Base-by-base conservation (phyloP, 2,797 vertebrate genomes). In the Gambusia yucatana region DNA sequence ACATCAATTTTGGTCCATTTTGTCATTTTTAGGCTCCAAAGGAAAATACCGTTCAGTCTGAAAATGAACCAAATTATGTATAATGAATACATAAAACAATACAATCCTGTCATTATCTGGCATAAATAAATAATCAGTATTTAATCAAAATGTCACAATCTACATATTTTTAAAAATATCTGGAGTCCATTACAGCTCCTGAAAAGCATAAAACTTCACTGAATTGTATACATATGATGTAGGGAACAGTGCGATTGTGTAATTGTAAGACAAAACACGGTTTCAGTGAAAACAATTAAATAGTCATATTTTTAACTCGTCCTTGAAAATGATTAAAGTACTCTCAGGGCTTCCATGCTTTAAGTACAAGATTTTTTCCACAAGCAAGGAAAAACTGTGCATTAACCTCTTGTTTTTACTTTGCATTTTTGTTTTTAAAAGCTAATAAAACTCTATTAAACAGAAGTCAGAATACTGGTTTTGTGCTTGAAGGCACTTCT, bases 401-500 rank as follows among this genome's bases (percentile, higher is more conserved):
- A 87, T 84, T 69, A 90, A 88, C 72, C 80, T 77, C 43, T 73
- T 59, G 79, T 82, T 85, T 85, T 84, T 50, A 84, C 67, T 90
- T 92, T 91, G 88, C 88, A 90, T 87, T 83, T 88, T 86, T 0
- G 77, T 89, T 88, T 84, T 41, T 0, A 81, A 91, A 85, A 79
- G 1, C 83, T 87, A 86, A 79, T 78, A 13, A 79, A 46, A 55
- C 50, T 63, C 20, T 50, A 57, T 77, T 2, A 84, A 77, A 83
- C 69, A 81, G 75, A 87, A 86, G 77, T 78, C 5, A 77, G 80
- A 83, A 80, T 87, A 82, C 74, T 78, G 67, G 67, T 87, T 85
- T 90, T 91, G 92, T 93, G 91, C 90, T 81, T 91, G 77, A 94
- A 94, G 94, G 93, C 94, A 94, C 94, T 93, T 93, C 84, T 86